Conservation (phyloP, 2,888 invertebrate species). For the Acleris cristana region DNA sequence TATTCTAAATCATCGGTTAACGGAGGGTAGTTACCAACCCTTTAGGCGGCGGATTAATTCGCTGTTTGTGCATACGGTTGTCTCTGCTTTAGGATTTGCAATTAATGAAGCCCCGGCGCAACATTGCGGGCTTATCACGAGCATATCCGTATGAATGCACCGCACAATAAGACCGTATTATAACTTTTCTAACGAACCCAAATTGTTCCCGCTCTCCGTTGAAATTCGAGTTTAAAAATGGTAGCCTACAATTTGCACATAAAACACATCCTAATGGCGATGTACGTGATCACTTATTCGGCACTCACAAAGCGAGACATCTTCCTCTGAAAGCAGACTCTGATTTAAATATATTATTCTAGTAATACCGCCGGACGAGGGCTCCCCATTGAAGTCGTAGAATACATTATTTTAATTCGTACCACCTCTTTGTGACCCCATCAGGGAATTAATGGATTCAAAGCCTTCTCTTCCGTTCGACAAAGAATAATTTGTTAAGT, state of each 20-base stretch:
- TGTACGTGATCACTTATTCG: constrained; percentile 82
- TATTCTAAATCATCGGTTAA: constrained; percentile 77
- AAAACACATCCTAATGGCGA: constrained; percentile 81
- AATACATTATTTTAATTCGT: constrained; percentile 83
- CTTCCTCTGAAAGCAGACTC: constrained; percentile 81
- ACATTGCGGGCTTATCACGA: constrained; percentile 35
- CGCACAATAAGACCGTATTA: constrained; percentile 51
- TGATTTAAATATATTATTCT: constrained; percentile 84
- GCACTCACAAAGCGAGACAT: constrained; percentile 75
- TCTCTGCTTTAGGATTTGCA: constrained; percentile 63
- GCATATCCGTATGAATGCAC: constrained; percentile 17
- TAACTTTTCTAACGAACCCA: constrained; percentile 77
- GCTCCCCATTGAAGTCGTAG: constrained; percentile 79
- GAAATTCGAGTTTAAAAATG: constrained; percentile 77
- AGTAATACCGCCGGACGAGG: constrained; percentile 83
- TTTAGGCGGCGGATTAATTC: constrained; percentile 79
- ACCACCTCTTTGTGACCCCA: constrained; percentile 83
- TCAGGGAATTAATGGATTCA: constrained; percentile 82
- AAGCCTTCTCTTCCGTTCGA: constrained; percentile 82
- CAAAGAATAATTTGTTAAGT: constrained; percentile 84
- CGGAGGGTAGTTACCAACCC: constrained; percentile 77
- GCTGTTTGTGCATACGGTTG: constrained; percentile 65
- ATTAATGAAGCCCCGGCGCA: constrained; percentile 57
- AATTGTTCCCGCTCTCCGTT: constrained; percentile 64
- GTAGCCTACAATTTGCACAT: constrained; percentile 82